These are phyloP conservation scores for Caenorhabditis brenneri DNA, from an alignment of 1,140 invertebrate genomes.

Conservation along the genomic window DNA sequence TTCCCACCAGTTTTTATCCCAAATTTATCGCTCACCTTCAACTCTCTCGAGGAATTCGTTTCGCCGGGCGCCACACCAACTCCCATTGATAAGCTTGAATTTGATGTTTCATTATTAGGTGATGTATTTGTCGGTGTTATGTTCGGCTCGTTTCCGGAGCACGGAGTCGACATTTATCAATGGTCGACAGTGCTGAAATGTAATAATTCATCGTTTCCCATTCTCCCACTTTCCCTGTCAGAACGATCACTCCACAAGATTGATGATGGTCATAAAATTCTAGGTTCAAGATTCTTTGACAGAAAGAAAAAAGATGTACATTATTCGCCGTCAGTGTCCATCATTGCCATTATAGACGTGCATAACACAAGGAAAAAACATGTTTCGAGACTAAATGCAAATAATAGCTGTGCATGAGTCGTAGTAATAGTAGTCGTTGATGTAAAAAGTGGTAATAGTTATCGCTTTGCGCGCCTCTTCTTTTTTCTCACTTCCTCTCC, in stretches of 20 bases:
- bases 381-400: constrained; percentile 21
- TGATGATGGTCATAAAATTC: constrained; percentile 1
- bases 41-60: constrained; percentile 37
- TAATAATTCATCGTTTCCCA: background rate
- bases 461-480: constrained; percentile 34
- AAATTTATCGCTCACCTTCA: constrained; percentile 10
- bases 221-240: background rate
- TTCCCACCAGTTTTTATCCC: background rate
- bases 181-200: constrained; percentile 36
- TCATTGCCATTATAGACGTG: background rate
- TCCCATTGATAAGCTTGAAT: constrained; percentile 25
- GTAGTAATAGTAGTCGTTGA: constrained; percentile 41
- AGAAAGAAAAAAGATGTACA: background rate
- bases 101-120: constrained; percentile 39
- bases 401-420: constrained; percentile 34
- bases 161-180: constrained; percentile 40
- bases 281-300: background rate
- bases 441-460: constrained; percentile 41
- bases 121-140: constrained; percentile 19
- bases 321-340: constrained; percentile 22
- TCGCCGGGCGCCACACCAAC: constrained; percentile 24
- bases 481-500: constrained; percentile 15
- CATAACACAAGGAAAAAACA: constrained; percentile 33
- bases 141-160: constrained; percentile 35
- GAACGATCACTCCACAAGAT: constrained; percentile 24